Evolutionary conservation across 2,113 vertebrate species (phyloP), one percentile per base, ranked within the genome.

Genomic region (Craseonycteris thonglongyai): DNA sequence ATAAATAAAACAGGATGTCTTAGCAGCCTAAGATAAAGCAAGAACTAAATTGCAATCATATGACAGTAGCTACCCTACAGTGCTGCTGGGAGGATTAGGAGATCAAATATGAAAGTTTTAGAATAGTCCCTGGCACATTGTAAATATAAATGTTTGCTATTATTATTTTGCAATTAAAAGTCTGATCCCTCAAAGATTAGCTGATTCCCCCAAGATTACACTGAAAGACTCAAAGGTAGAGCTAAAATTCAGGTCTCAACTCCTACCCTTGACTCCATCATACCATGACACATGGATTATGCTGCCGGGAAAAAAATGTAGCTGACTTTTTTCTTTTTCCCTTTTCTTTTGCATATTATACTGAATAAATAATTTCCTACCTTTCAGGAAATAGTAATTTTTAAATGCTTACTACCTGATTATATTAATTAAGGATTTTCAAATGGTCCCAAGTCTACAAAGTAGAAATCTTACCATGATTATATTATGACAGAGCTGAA

Each of bases 351-450:
- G 35, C 49, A 94, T 93, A 95, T 95, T 88, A 84, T 24, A 80
- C 65, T 81, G 92, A 96, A 61, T 59, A 96, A 81, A 92, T 93
- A 90, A 94, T 96, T 96, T 96, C 76, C 80, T 78, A 63, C 71
- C 49, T 96, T 92, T 97, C 88, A 96, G 87, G 84, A 97, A 96
- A 96, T 56, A 95, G 88, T 95, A 92, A 95, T 96, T 96, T 97
- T 97, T 96, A 97, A 97, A 93, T 97, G 96, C 95, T 95, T 96
- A 96, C 71, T n/a, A 92, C 92, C 72, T 96, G 95, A 96, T 97
- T 96, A 97, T 94, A 96, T 90, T 96, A 94, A 97, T 96, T 96
- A 93, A 96, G 93, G 72, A 96, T 95, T 96, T 97, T 71, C 92
- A 93, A 97, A 95, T 92, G 93, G 95, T 92, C 38, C 69, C 35